These are phyloP conservation scores for Salarias fasciatus DNA, from an alignment of 2,797 vertebrate species.

Conservation along the genomic window DNA sequence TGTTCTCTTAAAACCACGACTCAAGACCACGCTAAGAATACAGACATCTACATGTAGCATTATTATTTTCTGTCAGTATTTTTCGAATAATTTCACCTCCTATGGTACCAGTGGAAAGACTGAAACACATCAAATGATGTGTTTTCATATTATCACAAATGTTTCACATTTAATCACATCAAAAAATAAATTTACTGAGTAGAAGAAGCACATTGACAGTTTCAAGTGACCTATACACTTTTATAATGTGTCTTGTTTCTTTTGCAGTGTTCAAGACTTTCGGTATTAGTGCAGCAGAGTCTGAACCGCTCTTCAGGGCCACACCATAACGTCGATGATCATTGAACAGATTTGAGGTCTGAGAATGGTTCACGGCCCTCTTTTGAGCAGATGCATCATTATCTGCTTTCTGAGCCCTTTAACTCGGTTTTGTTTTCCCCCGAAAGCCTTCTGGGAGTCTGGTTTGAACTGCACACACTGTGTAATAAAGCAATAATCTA, in stretches of 20 bases:
- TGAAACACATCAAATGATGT: no score
- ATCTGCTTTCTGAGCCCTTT: slow-evolving; percentile 2
- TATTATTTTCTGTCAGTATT: no score
- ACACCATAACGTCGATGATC: slow-evolving; percentile 16
- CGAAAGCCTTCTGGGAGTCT: slow-evolving; percentile 10
- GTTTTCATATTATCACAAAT: no score
- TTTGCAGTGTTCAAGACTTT: slow-evolving; percentile 12
- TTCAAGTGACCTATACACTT: not conserved
- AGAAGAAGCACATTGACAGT: not conserved
- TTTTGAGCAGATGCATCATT: slow-evolving; percentile 35
- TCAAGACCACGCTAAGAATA: no score
- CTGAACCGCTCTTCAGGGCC: slow-evolving; percentile 21
- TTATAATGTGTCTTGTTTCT: slow-evolving; percentile 5
- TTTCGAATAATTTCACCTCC: no score
- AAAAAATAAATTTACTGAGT: no score
- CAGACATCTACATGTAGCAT: no score
- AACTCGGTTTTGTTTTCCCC: slow-evolving; percentile 25
- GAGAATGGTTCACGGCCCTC: slow-evolving; percentile 17
- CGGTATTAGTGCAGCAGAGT: slow-evolving; percentile 1
- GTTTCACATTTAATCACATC: no score
- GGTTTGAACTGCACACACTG: slow-evolving; percentile 2
- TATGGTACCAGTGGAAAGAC: no score
- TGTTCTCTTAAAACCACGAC: no score
- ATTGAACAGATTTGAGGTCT: slow-evolving; percentile 14
- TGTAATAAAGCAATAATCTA: slow-evolving; percentile 27